Evolutionary conservation across 2,888 invertebrate species (phyloP).

Genomic region (Troides helena): DNA sequence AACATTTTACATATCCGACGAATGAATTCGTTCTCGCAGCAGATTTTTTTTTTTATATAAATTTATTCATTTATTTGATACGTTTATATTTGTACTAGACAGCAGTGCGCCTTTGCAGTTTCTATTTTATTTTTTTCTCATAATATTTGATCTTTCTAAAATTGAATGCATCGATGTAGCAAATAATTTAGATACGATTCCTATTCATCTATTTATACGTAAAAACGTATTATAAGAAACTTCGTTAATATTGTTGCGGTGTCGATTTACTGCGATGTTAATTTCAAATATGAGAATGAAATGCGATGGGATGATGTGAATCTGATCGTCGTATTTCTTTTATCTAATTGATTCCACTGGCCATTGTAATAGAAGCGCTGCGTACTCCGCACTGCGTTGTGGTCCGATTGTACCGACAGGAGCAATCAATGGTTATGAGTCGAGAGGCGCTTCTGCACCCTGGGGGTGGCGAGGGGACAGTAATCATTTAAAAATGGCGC

Average conservation of each 20-base stretch:
- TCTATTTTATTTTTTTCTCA: constrained; percentile 10
- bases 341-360: constrained; percentile 68
- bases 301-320: constrained; percentile 19
- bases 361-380: constrained; percentile 60
- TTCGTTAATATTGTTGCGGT: not conserved
- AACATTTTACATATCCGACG: constrained; percentile 76
- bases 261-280: not conserved
- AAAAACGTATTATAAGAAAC: not conserved
- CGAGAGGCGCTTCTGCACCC: constrained; percentile 38
- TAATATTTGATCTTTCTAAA: constrained; percentile 10
- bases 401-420: constrained; percentile 56
- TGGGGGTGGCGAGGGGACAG: constrained; percentile 42
- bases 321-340: constrained; percentile 38
- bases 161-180: not conserved
- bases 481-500: constrained; percentile 70
- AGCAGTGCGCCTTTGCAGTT: constrained; percentile 23
- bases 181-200: not conserved
- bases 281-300: not conserved
- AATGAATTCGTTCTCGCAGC: constrained; percentile 68
- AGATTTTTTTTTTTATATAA: constrained; percentile 61
- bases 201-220: not conserved
- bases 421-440: constrained; percentile 71
- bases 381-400: constrained; percentile 57
- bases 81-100: constrained; percentile 58
- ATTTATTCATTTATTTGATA: constrained; percentile 66